A percentile compares a stretch with the other conserved stretches of the same genome.
These are phyloP conservation scores for Cydia splendana DNA, from an alignment of 1,140 invertebrate species.

Conservation along the genomic window DNA sequence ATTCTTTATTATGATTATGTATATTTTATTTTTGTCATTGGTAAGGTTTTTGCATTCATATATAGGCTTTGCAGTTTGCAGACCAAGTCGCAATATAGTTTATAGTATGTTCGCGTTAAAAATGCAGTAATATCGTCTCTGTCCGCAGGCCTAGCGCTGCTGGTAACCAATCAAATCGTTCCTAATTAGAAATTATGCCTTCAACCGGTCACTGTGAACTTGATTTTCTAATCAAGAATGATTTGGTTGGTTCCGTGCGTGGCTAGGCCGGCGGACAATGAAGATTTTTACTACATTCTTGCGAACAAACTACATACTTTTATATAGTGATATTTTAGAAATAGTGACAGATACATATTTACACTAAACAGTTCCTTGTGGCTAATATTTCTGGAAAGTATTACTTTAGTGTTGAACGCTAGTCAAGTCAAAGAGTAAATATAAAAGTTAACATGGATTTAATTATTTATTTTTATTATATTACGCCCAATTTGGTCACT, in stretches of 20 bases:
- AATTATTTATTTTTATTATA: background rate
- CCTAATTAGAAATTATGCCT: no score
- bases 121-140: no score
- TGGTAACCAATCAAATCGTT: no score
- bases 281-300: no score
- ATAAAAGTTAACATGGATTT: background rate
- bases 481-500: background rate
- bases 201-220: no score
- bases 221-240: no score
- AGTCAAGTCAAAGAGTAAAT: slow-evolving; percentile 19
- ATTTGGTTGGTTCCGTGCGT: no score
- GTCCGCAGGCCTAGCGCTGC: no score
- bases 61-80: background rate
- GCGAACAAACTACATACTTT: no score
- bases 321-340: background rate
- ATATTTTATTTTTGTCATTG: background rate
- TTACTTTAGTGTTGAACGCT: slow-evolving; percentile 12
- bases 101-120: background rate
- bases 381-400: background rate
- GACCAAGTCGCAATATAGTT: background rate
- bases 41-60: background rate
- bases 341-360: background rate
- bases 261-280: no score
- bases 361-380: background rate
- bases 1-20: background rate